Percentiles rank a stretch among this genome's conserved stretches.
Evolutionary conservation across 2,113 vertebrate genomes (phyloP).

Genomic region (Paraplagusia blochii): DNA sequence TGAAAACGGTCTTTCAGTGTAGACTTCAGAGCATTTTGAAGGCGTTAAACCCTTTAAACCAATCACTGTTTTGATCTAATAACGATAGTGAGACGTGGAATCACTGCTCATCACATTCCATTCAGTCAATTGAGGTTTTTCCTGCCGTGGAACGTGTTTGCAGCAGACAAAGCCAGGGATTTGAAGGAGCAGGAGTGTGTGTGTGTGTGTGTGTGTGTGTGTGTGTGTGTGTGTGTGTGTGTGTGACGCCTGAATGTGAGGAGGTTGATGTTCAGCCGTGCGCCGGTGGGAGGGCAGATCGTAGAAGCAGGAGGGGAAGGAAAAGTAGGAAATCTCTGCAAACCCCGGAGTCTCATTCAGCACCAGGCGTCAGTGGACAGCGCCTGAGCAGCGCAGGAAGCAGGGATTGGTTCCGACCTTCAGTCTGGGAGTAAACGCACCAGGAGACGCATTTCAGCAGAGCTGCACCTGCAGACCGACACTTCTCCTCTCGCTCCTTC

Average conservation of each 20-base stretch:
- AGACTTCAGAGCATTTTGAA: too few species aligned
- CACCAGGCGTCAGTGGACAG: constrained; percentile 67
- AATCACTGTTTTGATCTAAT: too few species aligned
- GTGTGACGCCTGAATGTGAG: background rate
- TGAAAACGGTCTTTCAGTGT: too few species aligned
- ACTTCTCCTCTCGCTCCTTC: background rate
- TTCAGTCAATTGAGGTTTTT: background rate
- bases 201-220: too few species aligned
- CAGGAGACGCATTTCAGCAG: constrained; percentile 2
- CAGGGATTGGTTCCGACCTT: constrained; percentile 29
- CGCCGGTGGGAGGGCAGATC: constrained; percentile 44
- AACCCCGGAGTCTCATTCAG: constrained; percentile 56
- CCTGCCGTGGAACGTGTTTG: constrained; percentile 24
- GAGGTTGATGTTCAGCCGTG: constrained; percentile 11
- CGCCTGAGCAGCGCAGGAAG: constrained; percentile 37
- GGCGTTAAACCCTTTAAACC: too few species aligned
- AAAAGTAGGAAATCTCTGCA: constrained; percentile 51
- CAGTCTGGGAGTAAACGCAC: constrained; percentile 18
- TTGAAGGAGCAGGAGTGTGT: too few species aligned
- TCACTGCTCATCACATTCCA: too few species aligned
- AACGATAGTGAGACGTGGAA: too few species aligned
- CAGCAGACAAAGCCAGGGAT: constrained; percentile 6
- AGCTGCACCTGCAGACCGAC: background rate
- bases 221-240: too few species aligned
- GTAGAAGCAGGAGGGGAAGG: constrained; percentile 34